phyloP scores from a whole-genome alignment of 1,140 invertebrate genomes.

The Temnothorax nylanderi region DNA sequence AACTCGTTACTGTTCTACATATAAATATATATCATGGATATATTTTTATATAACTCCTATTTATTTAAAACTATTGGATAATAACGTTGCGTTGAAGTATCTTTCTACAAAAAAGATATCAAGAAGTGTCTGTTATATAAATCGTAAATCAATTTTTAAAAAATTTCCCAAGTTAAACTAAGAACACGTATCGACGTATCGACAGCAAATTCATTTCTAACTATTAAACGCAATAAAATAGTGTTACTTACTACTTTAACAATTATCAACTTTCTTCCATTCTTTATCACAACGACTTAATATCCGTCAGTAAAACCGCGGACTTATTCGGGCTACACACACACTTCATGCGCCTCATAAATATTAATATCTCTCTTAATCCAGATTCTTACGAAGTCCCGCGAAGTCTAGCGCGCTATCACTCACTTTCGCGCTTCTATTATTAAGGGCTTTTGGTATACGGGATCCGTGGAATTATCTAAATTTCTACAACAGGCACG shows the following conservation, averaged over 20 bases:
- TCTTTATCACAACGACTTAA: constrained; percentile 26
- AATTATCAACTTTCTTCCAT: constrained; percentile 34
- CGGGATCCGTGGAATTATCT: constrained; percentile 38
- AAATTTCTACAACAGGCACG: constrained; percentile 45
- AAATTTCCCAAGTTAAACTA: not conserved
- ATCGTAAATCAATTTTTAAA: not conserved
- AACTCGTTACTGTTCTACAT: not conserved
- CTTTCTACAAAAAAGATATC: not conserved
- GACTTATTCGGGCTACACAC: constrained; percentile 34
- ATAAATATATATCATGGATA: not conserved
- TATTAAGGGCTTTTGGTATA: constrained; percentile 37
- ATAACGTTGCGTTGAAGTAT: not conserved
- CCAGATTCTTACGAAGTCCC: constrained; percentile 49
- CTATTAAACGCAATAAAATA: not conserved
- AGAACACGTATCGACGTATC: not conserved
- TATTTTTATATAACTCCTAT: not conserved
- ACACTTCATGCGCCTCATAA: constrained; percentile 55
- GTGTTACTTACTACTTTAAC: not conserved
- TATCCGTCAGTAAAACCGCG: constrained; percentile 9
- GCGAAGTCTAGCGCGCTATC: constrained; percentile 13
- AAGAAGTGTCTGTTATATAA: not conserved
- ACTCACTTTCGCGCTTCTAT: constrained; percentile 29
- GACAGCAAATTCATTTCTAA: not conserved
- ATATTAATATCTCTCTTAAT: constrained; percentile 57
- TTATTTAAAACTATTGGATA: not conserved